Percentiles rank a stretch among this genome's conserved stretches.
phyloP scores from a whole-genome alignment of 2,888 invertebrate species.

The Athalia cordata region DNA sequence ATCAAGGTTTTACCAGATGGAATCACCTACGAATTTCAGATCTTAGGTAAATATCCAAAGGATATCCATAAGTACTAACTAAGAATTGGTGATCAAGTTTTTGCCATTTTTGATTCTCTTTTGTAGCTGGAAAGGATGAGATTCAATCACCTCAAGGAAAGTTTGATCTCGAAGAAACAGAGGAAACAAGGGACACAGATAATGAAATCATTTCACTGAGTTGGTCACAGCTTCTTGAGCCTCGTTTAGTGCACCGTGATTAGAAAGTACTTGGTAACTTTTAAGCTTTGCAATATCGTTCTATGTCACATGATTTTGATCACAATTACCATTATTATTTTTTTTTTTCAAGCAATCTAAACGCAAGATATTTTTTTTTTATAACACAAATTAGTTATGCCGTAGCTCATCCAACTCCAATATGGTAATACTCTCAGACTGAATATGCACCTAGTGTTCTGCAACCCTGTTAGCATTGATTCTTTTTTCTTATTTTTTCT shows the following conservation, averaged over 20 bases:
- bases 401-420: too few species aligned
- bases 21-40: slow-evolving; percentile 56
- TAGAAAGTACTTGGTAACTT: slow-evolving; percentile 4
- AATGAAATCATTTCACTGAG: slow-evolving; percentile 49
- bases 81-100: neutral
- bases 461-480: neutral
- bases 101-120: slow-evolving; percentile 34
- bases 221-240: slow-evolving; percentile 57
- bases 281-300: neutral
- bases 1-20: slow-evolving; percentile 52
- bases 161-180: slow-evolving; percentile 63
- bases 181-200: slow-evolving; percentile 50
- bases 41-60: slow-evolving; percentile 54
- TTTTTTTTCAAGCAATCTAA: neutral
- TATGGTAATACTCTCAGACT: too few species aligned
- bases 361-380: neutral
- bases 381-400: too few species aligned
- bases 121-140: slow-evolving; percentile 67
- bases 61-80: neutral
- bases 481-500: too few species aligned
- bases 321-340: neutral
- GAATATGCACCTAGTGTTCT: neutral
- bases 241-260: slow-evolving; percentile 49
- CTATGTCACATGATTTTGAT: neutral
- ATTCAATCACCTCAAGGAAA: slow-evolving; percentile 67